phyloP scores from a whole-genome alignment of 2,797 vertebrate genomes.

The Psittacula derbiana region DNA sequence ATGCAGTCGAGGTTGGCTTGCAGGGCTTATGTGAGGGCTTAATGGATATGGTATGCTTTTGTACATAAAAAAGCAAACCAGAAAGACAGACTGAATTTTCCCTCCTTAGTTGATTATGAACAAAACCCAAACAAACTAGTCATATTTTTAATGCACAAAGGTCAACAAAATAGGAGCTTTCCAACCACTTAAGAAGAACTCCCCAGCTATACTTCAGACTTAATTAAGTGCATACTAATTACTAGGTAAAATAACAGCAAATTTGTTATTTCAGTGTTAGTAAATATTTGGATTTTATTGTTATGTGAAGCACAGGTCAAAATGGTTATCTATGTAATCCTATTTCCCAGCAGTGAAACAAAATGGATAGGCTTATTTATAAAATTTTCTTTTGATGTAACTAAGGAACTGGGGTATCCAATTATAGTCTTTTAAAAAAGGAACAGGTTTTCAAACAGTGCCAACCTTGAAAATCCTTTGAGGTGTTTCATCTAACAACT shows the following conservation, averaged over 20 bases:
- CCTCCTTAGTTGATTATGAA: not conserved
- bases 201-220: not conserved
- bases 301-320: not conserved
- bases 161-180: not conserved
- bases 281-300: not conserved
- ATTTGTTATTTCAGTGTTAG: not conserved
- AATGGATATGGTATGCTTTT: not conserved
- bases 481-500: not conserved
- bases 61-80: not conserved
- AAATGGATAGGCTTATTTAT: not conserved
- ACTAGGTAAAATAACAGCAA: not conserved
- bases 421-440: not conserved
- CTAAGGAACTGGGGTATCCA: not conserved
- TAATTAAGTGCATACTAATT: not conserved
- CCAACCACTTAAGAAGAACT: not conserved
- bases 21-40: not conserved
- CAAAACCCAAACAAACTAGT: not conserved
- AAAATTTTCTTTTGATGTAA: not conserved
- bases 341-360: not conserved
- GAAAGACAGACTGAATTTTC: not conserved
- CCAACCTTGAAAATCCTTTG: not conserved
- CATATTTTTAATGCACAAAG: not conserved
- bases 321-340: not conserved
- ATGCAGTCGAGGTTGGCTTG: fast-evolving
- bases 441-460: not conserved